Evolutionary conservation across 2,113 vertebrate species (phyloP).

Genomic region (Rhea pennata): DNA sequence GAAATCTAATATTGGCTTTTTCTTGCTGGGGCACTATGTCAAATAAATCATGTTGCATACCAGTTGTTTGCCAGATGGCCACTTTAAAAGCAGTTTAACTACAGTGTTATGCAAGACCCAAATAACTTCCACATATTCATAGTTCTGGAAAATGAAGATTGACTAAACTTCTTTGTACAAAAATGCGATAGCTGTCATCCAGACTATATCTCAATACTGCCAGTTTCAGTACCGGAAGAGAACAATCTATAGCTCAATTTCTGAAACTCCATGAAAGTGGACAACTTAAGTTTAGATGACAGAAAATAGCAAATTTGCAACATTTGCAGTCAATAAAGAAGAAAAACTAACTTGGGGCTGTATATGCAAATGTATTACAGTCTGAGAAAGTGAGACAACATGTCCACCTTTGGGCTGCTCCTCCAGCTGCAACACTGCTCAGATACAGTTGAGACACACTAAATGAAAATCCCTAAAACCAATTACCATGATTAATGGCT

Average conservation of each 20-base stretch:
- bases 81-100: slow-evolving; percentile 6
- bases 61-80: not conserved
- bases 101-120: not conserved
- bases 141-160: not conserved
- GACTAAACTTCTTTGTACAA: not conserved
- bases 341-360: not conserved
- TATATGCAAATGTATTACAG: not conserved
- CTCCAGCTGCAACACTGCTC: not conserved
- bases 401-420: not conserved
- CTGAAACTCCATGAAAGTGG: not conserved
- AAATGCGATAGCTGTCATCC: not conserved
- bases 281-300: not conserved
- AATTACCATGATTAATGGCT: not conserved
- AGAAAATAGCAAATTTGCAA: not conserved
- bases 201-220: not conserved
- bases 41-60: not conserved
- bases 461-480: not conserved
- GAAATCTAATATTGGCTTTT: not conserved
- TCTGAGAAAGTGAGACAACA: not conserved
- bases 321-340: not conserved
- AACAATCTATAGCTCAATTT: not conserved
- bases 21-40: not conserved
- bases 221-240: not conserved
- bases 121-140: not conserved
- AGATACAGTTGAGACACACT: not conserved